Percentiles rank a stretch among this genome's conserved stretches.
Evolutionary conservation across 2,888 invertebrate genomes (phyloP).

Genomic region (Apamea anceps): DNA sequence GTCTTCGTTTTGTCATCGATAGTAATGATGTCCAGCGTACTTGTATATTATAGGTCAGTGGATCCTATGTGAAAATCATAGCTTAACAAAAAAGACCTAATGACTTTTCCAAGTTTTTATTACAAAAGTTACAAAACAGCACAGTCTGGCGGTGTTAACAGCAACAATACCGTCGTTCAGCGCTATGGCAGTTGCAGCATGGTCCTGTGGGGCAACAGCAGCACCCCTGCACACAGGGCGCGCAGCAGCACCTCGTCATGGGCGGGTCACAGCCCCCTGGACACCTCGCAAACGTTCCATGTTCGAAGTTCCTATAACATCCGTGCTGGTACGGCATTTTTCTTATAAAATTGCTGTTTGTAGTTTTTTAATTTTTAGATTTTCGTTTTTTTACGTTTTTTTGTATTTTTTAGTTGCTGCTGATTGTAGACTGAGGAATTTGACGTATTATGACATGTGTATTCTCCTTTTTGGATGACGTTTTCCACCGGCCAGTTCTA

Average conservation of each 20-base stretch:
- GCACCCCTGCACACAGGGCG: conserved; percentile 70
- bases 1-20: too few relatives aligned
- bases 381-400: conserved; percentile 16
- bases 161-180: conserved; percentile 20
- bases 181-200: conserved; percentile 75
- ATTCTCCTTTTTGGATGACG: neutral
- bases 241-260: conserved; percentile 12
- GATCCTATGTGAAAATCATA: neutral
- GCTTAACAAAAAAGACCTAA: neutral
- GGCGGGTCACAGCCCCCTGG: conserved; percentile 55
- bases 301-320: conserved; percentile 12
- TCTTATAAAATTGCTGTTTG: conserved; percentile 3
- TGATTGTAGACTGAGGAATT: neutral
- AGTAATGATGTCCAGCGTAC: too few relatives aligned
- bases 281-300: conserved; percentile 14
- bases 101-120: neutral
- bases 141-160: conserved; percentile 10
- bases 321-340: conserved; percentile 22
- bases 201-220: conserved; percentile 78
- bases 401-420: conserved; percentile 19
- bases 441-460: conserved; percentile 3
- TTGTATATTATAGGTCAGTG: neutral
- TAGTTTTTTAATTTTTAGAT: neutral
- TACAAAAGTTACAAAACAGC: conserved; percentile 18
- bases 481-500: neutral